phyloP scores from a whole-genome alignment of 2,113 vertebrate species.

The Chunga burmeisteri region DNA sequence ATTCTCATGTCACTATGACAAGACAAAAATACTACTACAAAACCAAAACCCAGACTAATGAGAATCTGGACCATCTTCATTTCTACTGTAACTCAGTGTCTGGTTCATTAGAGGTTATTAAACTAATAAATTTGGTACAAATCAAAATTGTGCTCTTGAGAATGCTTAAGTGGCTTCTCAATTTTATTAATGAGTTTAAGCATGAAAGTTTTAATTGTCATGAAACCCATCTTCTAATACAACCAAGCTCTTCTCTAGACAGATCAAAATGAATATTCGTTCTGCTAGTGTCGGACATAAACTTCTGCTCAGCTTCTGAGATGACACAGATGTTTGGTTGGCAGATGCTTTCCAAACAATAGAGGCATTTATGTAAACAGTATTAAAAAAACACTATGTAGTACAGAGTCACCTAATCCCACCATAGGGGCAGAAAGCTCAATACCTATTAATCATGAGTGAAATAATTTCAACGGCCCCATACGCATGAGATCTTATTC shows the following conservation, averaged over 20 bases:
- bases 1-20: background rate
- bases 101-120: background rate
- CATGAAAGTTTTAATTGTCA: background rate
- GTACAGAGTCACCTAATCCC: background rate
- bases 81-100: background rate
- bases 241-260: background rate
- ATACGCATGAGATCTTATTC: background rate
- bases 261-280: background rate
- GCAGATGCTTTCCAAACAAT: background rate
- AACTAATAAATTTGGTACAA: background rate
- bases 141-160: background rate
- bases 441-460: background rate
- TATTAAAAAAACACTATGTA: rapidly evolving
- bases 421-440: background rate
- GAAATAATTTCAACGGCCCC: background rate
- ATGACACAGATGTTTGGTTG: background rate
- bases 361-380: background rate
- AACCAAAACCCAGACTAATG: background rate
- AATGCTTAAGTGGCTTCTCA: background rate
- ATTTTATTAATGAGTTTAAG: background rate
- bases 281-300: background rate
- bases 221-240: background rate
- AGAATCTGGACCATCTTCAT: background rate
- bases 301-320: background rate
- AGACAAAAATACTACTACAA: background rate